A percentile compares a stretch with the other conserved stretches of the same genome.
Conservation (phyloP, 2,113 vertebrate genomes). For the Ophthalmolycus amberensis region DNA sequence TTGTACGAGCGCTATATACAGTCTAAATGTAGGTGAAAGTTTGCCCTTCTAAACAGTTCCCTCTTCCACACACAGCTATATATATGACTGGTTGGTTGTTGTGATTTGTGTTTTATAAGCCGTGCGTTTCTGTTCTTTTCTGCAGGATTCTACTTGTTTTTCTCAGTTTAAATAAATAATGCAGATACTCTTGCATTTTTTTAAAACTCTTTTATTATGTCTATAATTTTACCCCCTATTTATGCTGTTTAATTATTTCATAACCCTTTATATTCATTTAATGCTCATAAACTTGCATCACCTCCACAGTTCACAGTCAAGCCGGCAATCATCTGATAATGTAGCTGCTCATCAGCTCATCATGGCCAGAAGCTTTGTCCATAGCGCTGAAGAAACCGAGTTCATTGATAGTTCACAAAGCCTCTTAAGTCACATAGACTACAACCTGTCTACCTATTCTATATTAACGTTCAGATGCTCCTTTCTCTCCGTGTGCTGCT, state of each 20-base stretch:
- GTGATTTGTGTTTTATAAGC: neutral
- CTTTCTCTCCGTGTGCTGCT: constrained; percentile 6
- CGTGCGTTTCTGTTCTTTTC: neutral
- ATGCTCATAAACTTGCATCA: neutral
- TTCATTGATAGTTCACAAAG: constrained; percentile 6
- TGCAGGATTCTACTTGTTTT: neutral
- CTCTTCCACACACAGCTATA: neutral
- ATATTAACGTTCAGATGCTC: neutral
- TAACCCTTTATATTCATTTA: neutral
- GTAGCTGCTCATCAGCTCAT: neutral
- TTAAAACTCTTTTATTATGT: neutral
- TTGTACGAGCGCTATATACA: neutral
- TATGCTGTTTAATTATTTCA: neutral
- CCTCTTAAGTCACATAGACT: neutral
- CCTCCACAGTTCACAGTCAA: neutral
- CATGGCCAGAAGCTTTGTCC: neutral
- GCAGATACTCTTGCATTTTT: neutral
- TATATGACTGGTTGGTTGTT: neutral
- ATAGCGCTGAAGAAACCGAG: neutral
- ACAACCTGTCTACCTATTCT: neutral
- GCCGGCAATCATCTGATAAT: neutral
- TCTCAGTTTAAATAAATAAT: constrained; percentile 19
- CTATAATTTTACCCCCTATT: neutral
- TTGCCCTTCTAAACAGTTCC: neutral
- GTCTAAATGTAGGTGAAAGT: neutral